Conservation (phyloP, 2,888 invertebrate genomes). For the Drosophila fungiperda region DNA sequence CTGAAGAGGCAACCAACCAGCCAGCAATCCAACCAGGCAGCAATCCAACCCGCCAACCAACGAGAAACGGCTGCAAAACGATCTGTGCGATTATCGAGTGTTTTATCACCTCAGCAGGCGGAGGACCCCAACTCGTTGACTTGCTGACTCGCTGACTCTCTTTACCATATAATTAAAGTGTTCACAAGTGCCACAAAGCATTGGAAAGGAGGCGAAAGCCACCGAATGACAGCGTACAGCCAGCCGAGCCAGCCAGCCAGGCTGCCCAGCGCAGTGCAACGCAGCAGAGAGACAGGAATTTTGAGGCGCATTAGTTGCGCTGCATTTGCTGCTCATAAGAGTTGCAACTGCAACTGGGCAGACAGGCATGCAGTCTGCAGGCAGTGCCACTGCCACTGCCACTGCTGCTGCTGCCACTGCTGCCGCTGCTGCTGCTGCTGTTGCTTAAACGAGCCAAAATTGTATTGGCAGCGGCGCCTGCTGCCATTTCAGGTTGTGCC, state of each 20-base stretch:
- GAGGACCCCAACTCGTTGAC: constrained; percentile 8
- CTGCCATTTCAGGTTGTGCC: constrained; percentile 59
- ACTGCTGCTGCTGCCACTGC: constrained; percentile 44
- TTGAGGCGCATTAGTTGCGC: constrained; percentile 81
- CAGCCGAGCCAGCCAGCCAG: constrained; percentile 13
- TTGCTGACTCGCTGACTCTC: constrained; percentile 41
- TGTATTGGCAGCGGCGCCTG: constrained; percentile 81
- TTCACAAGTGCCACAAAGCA: constrained; percentile 83
- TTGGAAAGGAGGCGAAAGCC: constrained; percentile 47
- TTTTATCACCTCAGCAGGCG: constrained; percentile 80
- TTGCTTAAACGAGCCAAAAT: constrained; percentile 67
- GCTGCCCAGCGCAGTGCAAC: not conserved
- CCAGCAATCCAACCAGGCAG: not conserved
- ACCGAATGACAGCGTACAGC: constrained; percentile 55
- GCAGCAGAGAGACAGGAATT: constrained; percentile 63
- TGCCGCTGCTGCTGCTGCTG: constrained; percentile 55
- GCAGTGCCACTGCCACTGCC: constrained; percentile 54
- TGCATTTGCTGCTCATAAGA: constrained; percentile 81
- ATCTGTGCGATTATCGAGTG: constrained; percentile 83
- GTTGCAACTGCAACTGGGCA: constrained; percentile 51
- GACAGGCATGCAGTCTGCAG: constrained; percentile 13
- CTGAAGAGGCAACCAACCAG: constrained; percentile 69
- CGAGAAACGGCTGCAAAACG: constrained; percentile 70
- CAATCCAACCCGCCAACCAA: not conserved
- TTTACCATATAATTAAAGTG: constrained; percentile 82